Conservation (phyloP, 92 coral and sea anemone genomes). For the Micromussa lordhowensis region DNA sequence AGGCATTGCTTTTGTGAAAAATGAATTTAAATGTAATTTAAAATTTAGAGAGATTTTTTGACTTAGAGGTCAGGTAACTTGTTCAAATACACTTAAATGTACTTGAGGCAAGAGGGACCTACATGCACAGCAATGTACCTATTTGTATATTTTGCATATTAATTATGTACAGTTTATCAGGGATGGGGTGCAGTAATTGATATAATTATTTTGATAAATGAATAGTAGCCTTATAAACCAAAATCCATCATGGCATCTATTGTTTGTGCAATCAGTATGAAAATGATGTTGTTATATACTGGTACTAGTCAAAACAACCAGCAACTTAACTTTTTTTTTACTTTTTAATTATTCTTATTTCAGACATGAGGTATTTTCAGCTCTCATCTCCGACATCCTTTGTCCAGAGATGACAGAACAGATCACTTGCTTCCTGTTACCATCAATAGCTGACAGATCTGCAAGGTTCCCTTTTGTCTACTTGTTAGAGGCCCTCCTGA, state of each 20-base stretch:
- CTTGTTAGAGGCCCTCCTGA: constrained; percentile 65
- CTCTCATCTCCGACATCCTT: constrained; percentile 73
- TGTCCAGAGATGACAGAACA: constrained; percentile 84
- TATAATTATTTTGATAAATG: neutral
- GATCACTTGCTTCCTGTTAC: constrained; percentile 73
- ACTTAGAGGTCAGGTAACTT: too few relatives aligned
- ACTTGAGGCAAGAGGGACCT: too few relatives aligned
- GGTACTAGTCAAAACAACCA: neutral
- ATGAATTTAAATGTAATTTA: too few relatives aligned
- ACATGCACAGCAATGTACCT: too few relatives aligned
- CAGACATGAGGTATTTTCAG: constrained; percentile 75
- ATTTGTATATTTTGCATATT: too few relatives aligned
- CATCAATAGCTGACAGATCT: constrained; percentile 67
- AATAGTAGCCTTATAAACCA: neutral
- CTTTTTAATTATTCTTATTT: neutral
- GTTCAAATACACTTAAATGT: too few relatives aligned
- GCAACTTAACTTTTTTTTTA: neutral
- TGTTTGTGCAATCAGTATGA: neutral
- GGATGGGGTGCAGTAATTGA: too few relatives aligned
- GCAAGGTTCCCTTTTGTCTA: constrained; percentile 61
- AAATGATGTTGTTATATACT: too few relatives aligned
- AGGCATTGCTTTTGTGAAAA: too few relatives aligned
- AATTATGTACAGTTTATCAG: too few relatives aligned
- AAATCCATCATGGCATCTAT: neutral
- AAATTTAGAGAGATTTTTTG: too few relatives aligned